phyloP scores from a whole-genome alignment of 2,797 vertebrate species.

The Cichlasoma orientale region DNA sequence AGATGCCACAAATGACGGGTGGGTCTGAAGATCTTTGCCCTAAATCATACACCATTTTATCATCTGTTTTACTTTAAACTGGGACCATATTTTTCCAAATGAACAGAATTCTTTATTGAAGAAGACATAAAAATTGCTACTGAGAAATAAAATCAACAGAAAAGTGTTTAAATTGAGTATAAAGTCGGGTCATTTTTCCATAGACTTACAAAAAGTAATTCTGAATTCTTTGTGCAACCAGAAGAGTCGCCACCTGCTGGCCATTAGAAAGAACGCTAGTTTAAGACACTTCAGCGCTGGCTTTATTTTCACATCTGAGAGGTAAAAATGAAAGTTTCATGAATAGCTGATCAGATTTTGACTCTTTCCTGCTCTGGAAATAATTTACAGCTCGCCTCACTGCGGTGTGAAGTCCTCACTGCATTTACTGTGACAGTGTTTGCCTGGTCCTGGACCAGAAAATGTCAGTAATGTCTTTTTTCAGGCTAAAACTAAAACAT shows the following conservation, averaged over 20 bases:
- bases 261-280: not conserved
- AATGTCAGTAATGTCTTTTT: not conserved
- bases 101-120: not conserved
- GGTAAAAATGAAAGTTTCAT: not conserved
- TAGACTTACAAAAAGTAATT: not conserved
- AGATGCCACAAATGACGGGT: no score
- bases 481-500: not conserved
- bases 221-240: not conserved
- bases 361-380: not conserved
- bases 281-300: not conserved
- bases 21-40: no score
- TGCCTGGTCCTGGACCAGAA: not conserved
- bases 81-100: no score
- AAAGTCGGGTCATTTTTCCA: accelerated
- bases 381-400: not conserved
- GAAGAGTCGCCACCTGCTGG: not conserved
- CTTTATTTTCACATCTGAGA: accelerated
- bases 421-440: not conserved
- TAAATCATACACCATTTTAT: not conserved
- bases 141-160: not conserved
- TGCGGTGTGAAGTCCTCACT: not conserved
- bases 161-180: not conserved
- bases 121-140: not conserved
- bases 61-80: not conserved
- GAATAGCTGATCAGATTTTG: accelerated